These are phyloP conservation scores for Leptobrachium leishanense DNA, from an alignment of 2,113 vertebrate species.

Conservation along the genomic window DNA sequence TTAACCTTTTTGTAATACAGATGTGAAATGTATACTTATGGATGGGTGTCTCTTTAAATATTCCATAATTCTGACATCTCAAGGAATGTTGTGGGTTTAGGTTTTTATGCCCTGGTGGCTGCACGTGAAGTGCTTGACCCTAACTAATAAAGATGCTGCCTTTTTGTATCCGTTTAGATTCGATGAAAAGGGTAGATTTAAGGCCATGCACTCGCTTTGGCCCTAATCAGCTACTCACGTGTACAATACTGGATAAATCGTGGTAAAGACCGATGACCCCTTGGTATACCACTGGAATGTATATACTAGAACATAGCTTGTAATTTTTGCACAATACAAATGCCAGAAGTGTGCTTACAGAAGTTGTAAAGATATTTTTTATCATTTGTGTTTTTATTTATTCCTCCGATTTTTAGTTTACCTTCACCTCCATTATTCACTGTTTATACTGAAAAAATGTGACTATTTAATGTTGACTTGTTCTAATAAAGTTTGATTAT, in stretches of 20 bases:
- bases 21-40: too few relatives aligned
- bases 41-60: too few relatives aligned
- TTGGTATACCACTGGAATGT: conserved; percentile 3
- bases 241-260: too few relatives aligned
- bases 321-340: conserved; percentile 10
- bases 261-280: too few relatives aligned
- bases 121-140: too few relatives aligned
- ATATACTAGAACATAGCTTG: background rate
- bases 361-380: background rate
- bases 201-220: background rate
- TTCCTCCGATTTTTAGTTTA: background rate
- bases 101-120: too few relatives aligned
- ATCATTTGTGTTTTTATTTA: background rate
- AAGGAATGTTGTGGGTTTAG: too few relatives aligned
- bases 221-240: too few relatives aligned
- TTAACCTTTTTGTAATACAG: too few relatives aligned
- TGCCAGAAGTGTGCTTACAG: background rate
- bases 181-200: background rate
- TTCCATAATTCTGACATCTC: too few relatives aligned
- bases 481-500: background rate
- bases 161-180: too few relatives aligned
- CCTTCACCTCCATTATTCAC: background rate
- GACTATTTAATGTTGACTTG: background rate
- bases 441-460: background rate
- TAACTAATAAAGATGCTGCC: too few relatives aligned